Percentiles rank a stretch among this genome's conserved stretches.
These are phyloP conservation scores for Rhyzopertha dominica DNA, from an alignment of 1,140 invertebrate species.

Conservation along the genomic window DNA sequence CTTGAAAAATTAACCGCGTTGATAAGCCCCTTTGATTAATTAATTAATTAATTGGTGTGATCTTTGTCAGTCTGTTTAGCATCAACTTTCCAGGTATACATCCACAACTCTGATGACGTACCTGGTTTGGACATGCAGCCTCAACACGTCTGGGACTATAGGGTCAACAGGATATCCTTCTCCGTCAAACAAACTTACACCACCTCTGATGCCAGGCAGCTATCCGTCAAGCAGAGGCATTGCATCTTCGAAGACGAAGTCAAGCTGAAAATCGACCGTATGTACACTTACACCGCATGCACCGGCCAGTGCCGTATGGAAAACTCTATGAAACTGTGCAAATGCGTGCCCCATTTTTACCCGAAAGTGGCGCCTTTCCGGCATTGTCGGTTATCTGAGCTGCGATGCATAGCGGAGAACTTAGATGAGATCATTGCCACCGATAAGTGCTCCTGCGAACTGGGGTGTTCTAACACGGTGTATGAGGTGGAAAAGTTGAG, in stretches of 20 bases:
- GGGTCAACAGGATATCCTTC: conserved; percentile 59
- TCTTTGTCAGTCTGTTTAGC: too few relatives aligned
- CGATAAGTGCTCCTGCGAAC: conserved; percentile 57
- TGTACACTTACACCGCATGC: conserved; percentile 64
- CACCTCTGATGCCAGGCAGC: conserved; percentile 60
- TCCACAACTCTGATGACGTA: conserved; percentile 62
- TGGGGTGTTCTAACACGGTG: conserved; percentile 65
- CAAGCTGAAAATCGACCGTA: conserved; percentile 51
- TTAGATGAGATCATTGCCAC: conserved; percentile 53
- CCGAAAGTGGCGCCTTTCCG: conserved; percentile 51
- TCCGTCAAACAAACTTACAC: conserved; percentile 68
- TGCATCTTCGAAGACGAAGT: conserved; percentile 62
- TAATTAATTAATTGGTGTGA: too few relatives aligned
- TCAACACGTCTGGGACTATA: conserved; percentile 61
- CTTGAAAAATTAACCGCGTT: too few relatives aligned
- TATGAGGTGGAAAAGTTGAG: conserved; percentile 68
- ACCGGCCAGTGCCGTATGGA: conserved; percentile 65
- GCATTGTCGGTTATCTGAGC: conserved; percentile 53
- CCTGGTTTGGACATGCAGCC: conserved; percentile 59
- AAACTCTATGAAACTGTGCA: conserved; percentile 53
- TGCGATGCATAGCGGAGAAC: conserved; percentile 54
- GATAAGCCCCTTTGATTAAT: too few relatives aligned
- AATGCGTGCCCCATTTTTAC: conserved; percentile 65
- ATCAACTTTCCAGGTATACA: conserved; percentile 53
- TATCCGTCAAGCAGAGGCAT: conserved; percentile 59